phyloP scores from a whole-genome alignment of 1,140 invertebrate genomes.

The Scaptomyza hsui region DNA sequence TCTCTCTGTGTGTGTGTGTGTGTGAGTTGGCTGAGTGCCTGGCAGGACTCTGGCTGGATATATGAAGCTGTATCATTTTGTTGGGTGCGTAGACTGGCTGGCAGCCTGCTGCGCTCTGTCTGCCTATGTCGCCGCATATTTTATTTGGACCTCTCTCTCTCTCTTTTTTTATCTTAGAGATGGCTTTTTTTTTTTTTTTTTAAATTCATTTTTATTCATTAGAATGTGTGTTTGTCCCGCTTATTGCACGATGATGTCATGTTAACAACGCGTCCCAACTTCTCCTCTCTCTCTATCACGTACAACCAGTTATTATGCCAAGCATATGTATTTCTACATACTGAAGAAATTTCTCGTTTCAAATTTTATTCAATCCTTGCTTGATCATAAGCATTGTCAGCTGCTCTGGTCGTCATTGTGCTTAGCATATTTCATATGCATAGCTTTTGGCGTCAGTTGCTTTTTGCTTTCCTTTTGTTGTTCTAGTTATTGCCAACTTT shows the following conservation, averaged over 20 bases:
- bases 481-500: slow-evolving; percentile 49
- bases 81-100: slow-evolving; percentile 70
- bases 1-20: slow-evolving; percentile 5
- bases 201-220: slow-evolving; percentile 77
- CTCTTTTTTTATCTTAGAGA: slow-evolving; percentile 16
- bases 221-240: slow-evolving; percentile 34
- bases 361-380: slow-evolving; percentile 54
- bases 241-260: slow-evolving; percentile 70
- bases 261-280: slow-evolving; percentile 37
- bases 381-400: slow-evolving; percentile 32
- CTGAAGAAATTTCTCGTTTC: slow-evolving; percentile 12
- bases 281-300: slow-evolving; percentile 12
- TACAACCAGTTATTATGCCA: slow-evolving; percentile 48
- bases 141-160: slow-evolving; percentile 39
- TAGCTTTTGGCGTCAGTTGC: slow-evolving; percentile 23
- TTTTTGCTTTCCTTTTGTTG: slow-evolving; percentile 1
- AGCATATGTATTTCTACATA: slow-evolving; percentile 41
- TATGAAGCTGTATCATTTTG: slow-evolving; percentile 3
- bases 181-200: slow-evolving; percentile 46
- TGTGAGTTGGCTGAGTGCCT: slow-evolving; percentile 53
- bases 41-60: slow-evolving; percentile 29
- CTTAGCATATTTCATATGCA: slow-evolving; percentile 33
- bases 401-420: slow-evolving; percentile 19
- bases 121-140: slow-evolving; percentile 44
- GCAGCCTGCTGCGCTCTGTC: slow-evolving; percentile 63